Base-by-base conservation (phyloP, 2,797 vertebrate genomes). In the Lithobates pipiens region DNA sequence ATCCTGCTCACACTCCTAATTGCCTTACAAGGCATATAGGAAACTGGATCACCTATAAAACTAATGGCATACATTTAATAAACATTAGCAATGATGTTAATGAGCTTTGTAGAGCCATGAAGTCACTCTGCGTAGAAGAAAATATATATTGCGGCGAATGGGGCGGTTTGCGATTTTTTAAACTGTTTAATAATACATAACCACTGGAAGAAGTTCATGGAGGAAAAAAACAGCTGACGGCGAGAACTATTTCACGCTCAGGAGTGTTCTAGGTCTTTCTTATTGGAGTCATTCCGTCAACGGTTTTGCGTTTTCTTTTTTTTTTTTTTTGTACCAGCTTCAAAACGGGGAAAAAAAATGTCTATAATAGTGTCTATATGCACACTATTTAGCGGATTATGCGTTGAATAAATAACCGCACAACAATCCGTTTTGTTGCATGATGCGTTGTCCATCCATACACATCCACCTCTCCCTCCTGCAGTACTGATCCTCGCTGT, bases 61-160 rank as follows among this genome's bases (percentile, higher is more conserved):
- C 76, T 85, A 85, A 85, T 85, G 76, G 83, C 61, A 75, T 54
- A 61, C 71, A 75, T 77, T 85, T 80, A 74, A 85, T 85, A 78
- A 85, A 72, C 83, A 85, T 78, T 85, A 85, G 69, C 11, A 36
- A 67, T 85, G 69, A 65, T 68, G 77, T 42, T 79, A 65, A 79
- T 79, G 68, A 63, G 82, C n/a, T 44, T 65, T 44, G 25, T 76
- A 50, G 5, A 50, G 63, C 72, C 21, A 36, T 36, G 61, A 82
- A 74, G 80, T 44, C 54, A 63, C 21, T 74, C n/a, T 23, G 80
- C 72, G 70, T 34, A 82, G 29, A 69, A 10, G 71, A 39, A 81
- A 57, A 72, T 57, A 44, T 79, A n/a, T 25, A 15, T 16, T 23
- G 57, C 13, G 21, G 54, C 46, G 39, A 25, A 23, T 13, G 9